Evolutionary conservation across 2,888 invertebrate genomes (phyloP), one percentile per base, ranked within the genome.

Genomic region (Melolontha melolontha): DNA sequence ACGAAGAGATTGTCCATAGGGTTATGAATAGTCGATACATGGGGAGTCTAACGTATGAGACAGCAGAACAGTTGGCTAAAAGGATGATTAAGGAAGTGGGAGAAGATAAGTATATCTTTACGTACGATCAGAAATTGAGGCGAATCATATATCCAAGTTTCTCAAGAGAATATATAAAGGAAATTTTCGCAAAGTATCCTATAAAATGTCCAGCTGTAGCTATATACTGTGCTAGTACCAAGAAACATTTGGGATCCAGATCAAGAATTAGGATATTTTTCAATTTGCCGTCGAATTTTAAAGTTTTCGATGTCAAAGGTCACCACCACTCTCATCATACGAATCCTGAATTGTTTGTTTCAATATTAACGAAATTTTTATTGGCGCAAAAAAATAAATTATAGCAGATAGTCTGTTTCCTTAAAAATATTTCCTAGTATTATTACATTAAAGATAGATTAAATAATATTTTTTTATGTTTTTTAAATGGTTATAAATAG

Each of bases 291-390:
- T 42, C 52, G 4, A 42, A 65, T 42, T 42, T 54, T 8, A 34
- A 52, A 16, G 10, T 12, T 7, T 42, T 42, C 34, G 11, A 54
- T 12, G 29, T 65, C 10, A 44, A 42, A 5, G 65, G 65, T 5
- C 65, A 65, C 12, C 65, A 65, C 29, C 65, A 65, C 54, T 54
- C 44, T 7, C 65, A 65, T 34, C 65, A 65, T 14, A 65, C 65
- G 12, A 65, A 65, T 34, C 65, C 65, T n/a, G 54, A 65, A 42
- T 10, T 40, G 34, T 14, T 54, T 12, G 54, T 54, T 12, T 16
- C 27, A 22, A 29, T 29, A 44, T 44, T 65, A 29, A 54, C 54
- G n/a, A 52, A 54, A n/a, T 65, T 65, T 40, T 29, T 65, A 44
- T 22, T 65, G n/a, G 29, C 27, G 22, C 42, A 44, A 14, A n/a